Evolutionary conservation across 92 coral and sea anemone species (phyloP), one percentile per base, ranked within the genome.

Genomic region (Epizoanthus stellaris): DNA sequence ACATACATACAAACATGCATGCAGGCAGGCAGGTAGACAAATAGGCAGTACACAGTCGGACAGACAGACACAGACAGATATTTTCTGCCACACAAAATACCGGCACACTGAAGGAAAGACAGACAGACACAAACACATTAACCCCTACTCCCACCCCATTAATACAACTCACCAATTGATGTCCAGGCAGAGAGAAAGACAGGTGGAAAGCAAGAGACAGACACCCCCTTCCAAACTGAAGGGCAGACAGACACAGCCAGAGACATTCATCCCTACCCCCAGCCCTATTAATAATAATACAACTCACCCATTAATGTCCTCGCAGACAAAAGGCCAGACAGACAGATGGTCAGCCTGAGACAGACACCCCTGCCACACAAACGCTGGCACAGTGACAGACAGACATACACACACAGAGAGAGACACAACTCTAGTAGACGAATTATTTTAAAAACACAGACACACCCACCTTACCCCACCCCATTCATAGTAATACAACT

Each of bases 121-220:
- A 20, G 72, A 9, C 36, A 1, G 72, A 40, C 72, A 67, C 16
- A 10, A 66, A 7, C 13, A 64, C 70, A 8, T 66, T 16, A 36
- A 6, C 30, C 30, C 8, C 8, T 8, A 9, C 11, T 21, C 40
- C 40, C 30, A 66, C 71, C 40, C 21, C 40, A 2, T 11, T 21
- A 36, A 66, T 21, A 36, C 71, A 23, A 66, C 12, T 66, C 34
- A 36, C 12, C 40, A 12, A 52, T 52, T 9, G 56, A 10, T 52
- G 56, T 52, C 56, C 56, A 52, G 56, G 52, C 15, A 81, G 63
- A 36, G 16, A 8, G 14, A 87, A 17, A 80, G 16, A 86, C 16
- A 69, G 14, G 42, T 20, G 17, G 30, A 25, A 60, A 60, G 66
- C 0, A 15, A 19, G 66, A 40, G 5, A 21, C 4, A 30, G 2